Conservation (phyloP, 1,140 invertebrate genomes). For the Hermetia illucens region DNA sequence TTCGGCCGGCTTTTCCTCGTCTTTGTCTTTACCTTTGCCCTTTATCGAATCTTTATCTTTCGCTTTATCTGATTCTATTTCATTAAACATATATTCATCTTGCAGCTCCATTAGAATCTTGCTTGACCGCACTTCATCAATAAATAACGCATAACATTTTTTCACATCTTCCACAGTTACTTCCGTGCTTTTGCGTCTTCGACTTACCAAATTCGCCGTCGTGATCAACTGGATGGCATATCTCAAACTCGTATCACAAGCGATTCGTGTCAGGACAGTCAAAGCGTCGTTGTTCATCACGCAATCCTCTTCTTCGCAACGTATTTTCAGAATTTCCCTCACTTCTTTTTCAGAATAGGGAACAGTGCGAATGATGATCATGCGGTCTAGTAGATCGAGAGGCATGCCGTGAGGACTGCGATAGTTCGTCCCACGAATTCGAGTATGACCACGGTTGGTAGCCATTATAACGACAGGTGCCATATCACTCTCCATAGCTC, state of each 20-base stretch:
- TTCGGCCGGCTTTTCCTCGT: background rate
- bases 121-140: slow-evolving; percentile 84
- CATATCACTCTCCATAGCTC: slow-evolving; percentile 93
- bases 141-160: slow-evolving; percentile 85
- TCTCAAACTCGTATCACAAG: slow-evolving; percentile 80
- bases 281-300: slow-evolving; percentile 87
- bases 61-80: slow-evolving; percentile 29
- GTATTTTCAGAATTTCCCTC: slow-evolving; percentile 83
- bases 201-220: slow-evolving; percentile 79
- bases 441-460: slow-evolving; percentile 94
- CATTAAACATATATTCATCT: slow-evolving; percentile 88
- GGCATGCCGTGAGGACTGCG: slow-evolving; percentile 89
- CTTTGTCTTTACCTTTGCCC: no score
- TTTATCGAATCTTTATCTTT: background rate
- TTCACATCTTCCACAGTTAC: slow-evolving; percentile 85
- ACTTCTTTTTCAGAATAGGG: slow-evolving; percentile 84
- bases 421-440: slow-evolving; percentile 89
- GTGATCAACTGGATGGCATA: slow-evolving; percentile 99
- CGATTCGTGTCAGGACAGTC: slow-evolving; percentile 81
- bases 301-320: slow-evolving; percentile 95
- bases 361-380: slow-evolving; percentile 86
- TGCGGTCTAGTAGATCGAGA: slow-evolving; percentile 87
- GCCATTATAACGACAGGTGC: slow-evolving; percentile 97
- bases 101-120: slow-evolving; percentile 93
- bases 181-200: slow-evolving; percentile 67